These are phyloP conservation scores for Hydrotaea diabolus DNA, from an alignment of 2,888 invertebrate genomes.

Conservation along the genomic window DNA sequence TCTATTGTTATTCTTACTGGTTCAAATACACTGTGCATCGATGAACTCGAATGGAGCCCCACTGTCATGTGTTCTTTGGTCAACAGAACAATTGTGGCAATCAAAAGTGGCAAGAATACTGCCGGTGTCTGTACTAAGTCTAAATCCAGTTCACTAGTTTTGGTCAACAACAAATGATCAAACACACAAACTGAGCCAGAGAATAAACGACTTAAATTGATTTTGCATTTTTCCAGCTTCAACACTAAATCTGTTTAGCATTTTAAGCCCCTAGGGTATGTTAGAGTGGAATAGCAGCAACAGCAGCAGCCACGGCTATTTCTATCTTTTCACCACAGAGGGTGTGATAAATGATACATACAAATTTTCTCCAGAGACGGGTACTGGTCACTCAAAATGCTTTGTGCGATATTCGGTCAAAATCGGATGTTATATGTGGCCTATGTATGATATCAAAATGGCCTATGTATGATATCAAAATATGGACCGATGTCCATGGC, in stretches of 20 bases:
- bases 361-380: too few relatives aligned
- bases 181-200: slow-evolving; percentile 21
- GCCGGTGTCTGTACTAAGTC: slow-evolving; percentile 41
- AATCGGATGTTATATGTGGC: too few relatives aligned
- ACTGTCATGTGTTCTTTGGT: not conserved
- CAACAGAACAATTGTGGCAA: not conserved
- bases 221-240: slow-evolving; percentile 73
- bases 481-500: too few relatives aligned
- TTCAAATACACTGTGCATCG: not conserved
- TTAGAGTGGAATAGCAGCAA: slow-evolving; percentile 65
- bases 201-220: slow-evolving; percentile 75
- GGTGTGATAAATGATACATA: too few relatives aligned
- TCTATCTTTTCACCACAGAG: too few relatives aligned
- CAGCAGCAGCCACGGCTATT: slow-evolving; percentile 25
- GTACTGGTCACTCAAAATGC: too few relatives aligned
- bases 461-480: too few relatives aligned
- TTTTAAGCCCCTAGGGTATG: slow-evolving; percentile 67
- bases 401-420: too few relatives aligned
- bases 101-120: not conserved
- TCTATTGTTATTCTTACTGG: too few relatives aligned
- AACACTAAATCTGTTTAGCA: slow-evolving; percentile 70
- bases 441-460: too few relatives aligned
- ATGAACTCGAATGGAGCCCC: not conserved
- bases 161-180: not conserved
- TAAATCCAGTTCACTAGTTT: slow-evolving; percentile 65